phyloP scores from a whole-genome alignment of 2,797 vertebrate species.

The Muscicapa comitata region DNA sequence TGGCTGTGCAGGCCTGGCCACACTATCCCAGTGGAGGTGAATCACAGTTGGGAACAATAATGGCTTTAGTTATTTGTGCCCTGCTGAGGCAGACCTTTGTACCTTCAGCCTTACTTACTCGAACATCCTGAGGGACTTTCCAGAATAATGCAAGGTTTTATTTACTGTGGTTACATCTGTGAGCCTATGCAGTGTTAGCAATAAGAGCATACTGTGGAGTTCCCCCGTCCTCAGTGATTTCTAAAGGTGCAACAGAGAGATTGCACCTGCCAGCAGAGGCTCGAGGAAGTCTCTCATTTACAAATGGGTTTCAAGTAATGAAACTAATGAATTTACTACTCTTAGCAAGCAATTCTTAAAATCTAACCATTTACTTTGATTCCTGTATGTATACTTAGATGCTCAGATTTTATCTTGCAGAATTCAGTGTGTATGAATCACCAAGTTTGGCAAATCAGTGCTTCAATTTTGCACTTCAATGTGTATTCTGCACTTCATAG shows the following conservation, averaged over 20 bases:
- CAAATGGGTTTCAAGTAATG: not conserved
- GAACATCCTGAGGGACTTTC: not conserved
- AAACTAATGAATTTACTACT: not conserved
- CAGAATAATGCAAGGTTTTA: not conserved
- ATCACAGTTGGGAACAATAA: not conserved
- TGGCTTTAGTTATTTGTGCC: not conserved
- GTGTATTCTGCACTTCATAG: not conserved
- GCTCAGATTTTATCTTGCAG: not conserved
- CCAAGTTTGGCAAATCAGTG: not conserved
- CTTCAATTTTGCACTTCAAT: not conserved
- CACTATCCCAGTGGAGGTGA: accelerated
- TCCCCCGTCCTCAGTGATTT: not conserved
- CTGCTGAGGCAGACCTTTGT: not conserved
- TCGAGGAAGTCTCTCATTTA: not conserved
- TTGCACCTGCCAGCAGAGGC: not conserved
- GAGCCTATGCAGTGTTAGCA: not conserved
- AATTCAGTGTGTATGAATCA: not conserved
- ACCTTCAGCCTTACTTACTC: not conserved
- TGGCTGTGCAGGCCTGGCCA: not conserved
- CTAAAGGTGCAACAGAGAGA: not conserved
- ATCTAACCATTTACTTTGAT: not conserved
- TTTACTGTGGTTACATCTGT: not conserved
- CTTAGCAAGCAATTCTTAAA: not conserved
- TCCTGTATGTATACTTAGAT: not conserved
- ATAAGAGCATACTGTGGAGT: not conserved